These are phyloP conservation scores for Pluvialis apricaria DNA, from an alignment of 2,113 vertebrate genomes.

Conservation along the genomic window DNA sequence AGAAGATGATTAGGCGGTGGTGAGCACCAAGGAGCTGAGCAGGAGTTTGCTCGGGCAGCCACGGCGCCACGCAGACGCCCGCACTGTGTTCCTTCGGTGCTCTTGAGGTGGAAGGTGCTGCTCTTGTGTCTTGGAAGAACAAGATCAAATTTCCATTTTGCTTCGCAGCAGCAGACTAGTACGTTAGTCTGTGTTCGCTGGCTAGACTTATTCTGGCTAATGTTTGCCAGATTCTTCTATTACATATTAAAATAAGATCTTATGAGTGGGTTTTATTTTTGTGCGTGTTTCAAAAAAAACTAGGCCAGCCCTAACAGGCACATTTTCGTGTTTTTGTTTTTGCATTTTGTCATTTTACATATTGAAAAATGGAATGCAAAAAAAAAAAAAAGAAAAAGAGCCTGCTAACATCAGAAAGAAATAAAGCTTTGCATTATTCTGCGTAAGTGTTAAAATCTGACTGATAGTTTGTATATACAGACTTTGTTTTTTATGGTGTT, in stretches of 20 bases:
- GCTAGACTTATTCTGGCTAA: constrained; percentile 54
- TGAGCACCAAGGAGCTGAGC: too few species aligned
- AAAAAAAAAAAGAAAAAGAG: not conserved
- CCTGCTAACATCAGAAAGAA: constrained; percentile 37
- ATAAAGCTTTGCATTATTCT: constrained; percentile 54
- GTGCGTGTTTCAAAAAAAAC: constrained; percentile 49
- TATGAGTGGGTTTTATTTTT: constrained; percentile 51
- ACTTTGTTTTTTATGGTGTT: constrained; percentile 39
- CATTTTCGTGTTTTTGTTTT: constrained; percentile 47
- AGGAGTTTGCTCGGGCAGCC: too few species aligned
- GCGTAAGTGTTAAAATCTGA: constrained; percentile 51
- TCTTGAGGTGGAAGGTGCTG: not conserved
- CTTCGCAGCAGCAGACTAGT: constrained; percentile 26
- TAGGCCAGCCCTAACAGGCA: constrained; percentile 51
- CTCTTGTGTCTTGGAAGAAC: not conserved
- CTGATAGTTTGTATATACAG: constrained; percentile 55
- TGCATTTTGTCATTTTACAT: constrained; percentile 64
- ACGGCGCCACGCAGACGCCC: fast-evolving
- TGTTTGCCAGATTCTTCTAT: constrained; percentile 52
- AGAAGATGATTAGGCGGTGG: too few species aligned
- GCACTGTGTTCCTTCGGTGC: fast-evolving
- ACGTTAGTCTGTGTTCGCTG: constrained; percentile 18
- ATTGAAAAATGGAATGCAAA: constrained; percentile 46
- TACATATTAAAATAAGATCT: constrained; percentile 50
- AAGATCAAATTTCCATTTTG: constrained; percentile 3